A percentile compares a stretch with the other conserved stretches of the same genome.
Conservation (phyloP, 1,140 invertebrate species). For the Drosophila busckii region DNA sequence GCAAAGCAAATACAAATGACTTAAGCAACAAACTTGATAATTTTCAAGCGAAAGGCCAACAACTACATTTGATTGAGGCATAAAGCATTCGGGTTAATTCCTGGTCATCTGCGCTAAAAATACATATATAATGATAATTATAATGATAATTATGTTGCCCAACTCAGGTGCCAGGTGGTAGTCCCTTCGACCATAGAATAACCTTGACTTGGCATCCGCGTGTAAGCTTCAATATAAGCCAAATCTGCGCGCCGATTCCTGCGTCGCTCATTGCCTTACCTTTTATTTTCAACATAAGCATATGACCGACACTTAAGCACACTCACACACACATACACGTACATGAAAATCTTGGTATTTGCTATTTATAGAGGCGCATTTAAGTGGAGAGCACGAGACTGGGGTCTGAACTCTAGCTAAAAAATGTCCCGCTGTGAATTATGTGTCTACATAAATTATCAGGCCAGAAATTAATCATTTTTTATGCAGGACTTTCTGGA, state of each 20-base stretch:
- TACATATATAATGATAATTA: constrained; percentile 73
- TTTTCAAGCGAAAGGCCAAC: constrained; percentile 50
- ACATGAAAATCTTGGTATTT: constrained; percentile 18
- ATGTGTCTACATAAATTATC: constrained; percentile 77
- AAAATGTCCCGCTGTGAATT: constrained; percentile 76
- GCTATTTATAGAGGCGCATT: constrained; percentile 69
- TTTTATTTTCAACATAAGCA: constrained; percentile 68
- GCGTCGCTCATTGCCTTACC: constrained; percentile 38
- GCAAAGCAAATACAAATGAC: constrained; percentile 43
- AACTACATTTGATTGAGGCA: constrained; percentile 47
- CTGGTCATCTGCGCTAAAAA: constrained; percentile 57
- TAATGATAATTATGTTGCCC: constrained; percentile 26
- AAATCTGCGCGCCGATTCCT: constrained; percentile 62
- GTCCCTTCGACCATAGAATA: constrained; percentile 33
- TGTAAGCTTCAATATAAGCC: constrained; percentile 70
- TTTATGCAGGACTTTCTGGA: constrained; percentile 69
- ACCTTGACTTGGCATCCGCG: constrained; percentile 47
- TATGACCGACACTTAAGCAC: constrained; percentile 54
- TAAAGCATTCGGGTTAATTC: constrained; percentile 22
- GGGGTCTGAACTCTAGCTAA: constrained; percentile 63
- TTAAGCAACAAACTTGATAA: constrained; percentile 56
- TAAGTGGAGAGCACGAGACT: constrained; percentile 65
- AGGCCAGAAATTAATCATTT: constrained; percentile 73
- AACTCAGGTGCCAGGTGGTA: constrained; percentile 32
- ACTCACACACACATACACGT: neutral